Evolutionary conservation across 1,140 invertebrate species (phyloP).

Genomic region (Pectinophora gossypiella): DNA sequence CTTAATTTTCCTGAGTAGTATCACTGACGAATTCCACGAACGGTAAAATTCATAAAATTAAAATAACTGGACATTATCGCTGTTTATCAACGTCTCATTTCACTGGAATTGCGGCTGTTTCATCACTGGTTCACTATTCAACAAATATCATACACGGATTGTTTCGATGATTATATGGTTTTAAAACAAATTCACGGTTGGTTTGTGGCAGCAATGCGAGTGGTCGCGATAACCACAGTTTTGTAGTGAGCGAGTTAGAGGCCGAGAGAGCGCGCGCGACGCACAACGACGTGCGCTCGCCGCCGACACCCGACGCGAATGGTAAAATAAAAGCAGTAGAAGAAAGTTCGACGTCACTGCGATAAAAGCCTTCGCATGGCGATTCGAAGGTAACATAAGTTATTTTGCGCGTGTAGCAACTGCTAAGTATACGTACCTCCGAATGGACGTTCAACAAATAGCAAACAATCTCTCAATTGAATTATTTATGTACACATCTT

Average conservation of each 20-base stretch:
- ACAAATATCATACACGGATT: conserved; percentile 28
- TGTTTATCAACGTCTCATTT: conserved; percentile 41
- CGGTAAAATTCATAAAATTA: conserved; percentile 9
- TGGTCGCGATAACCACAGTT: conserved; percentile 6
- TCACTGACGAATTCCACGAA: background rate
- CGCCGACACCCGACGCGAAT: conserved; percentile 48
- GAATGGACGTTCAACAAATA: background rate
- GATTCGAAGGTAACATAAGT: conserved; percentile 49
- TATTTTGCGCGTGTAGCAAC: conserved; percentile 35
- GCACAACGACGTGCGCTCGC: conserved; percentile 36
- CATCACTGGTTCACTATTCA: conserved; percentile 46
- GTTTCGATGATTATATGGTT: conserved; percentile 31
- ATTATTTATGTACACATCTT: too few relatives aligned
- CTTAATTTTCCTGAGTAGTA: too few relatives aligned
- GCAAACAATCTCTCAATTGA: conserved; percentile 8
- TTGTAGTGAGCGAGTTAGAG: conserved; percentile 9
- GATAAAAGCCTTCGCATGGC: conserved; percentile 48
- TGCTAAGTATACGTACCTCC: conserved; percentile 29
- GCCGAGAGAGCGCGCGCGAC: conserved; percentile 13
- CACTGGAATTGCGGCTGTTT: conserved; percentile 28
- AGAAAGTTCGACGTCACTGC: conserved; percentile 67
- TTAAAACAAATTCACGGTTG: conserved; percentile 51
- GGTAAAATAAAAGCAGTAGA: conserved; percentile 53
- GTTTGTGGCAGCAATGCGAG: conserved; percentile 35
- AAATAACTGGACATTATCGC: conserved; percentile 43